phyloP scores from a whole-genome alignment of 2,113 vertebrate species.

The Coturnix japonica region DNA sequence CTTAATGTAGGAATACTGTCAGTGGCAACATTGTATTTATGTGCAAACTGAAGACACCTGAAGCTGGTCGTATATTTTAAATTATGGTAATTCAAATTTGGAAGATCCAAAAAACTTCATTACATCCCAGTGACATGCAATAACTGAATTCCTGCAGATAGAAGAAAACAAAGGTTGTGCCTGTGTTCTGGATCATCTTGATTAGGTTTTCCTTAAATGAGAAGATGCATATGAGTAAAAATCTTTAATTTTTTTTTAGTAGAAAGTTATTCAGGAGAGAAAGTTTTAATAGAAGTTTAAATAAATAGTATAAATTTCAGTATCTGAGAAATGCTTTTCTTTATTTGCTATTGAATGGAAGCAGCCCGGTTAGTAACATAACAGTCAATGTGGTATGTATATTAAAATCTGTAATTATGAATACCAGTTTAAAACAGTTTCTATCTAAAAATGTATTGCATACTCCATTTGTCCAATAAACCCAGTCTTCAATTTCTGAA shows the following conservation, averaged over 20 bases:
- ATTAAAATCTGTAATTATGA: background rate
- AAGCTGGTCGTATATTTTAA: background rate
- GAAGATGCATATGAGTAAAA: background rate
- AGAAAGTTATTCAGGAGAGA: background rate
- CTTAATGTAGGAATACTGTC: background rate
- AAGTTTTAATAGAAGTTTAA: background rate
- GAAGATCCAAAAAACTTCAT: background rate
- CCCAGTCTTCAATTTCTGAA: background rate
- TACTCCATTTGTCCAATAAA: background rate
- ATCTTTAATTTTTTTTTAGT: conserved; percentile 13
- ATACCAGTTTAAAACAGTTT: background rate
- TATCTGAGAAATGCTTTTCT: background rate
- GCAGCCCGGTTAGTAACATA: background rate
- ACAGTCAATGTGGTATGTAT: background rate
- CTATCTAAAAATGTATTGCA: background rate
- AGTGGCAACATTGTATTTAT: background rate
- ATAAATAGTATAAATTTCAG: background rate
- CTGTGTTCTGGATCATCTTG: background rate
- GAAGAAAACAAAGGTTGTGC: background rate
- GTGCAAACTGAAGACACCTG: background rate
- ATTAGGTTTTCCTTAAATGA: background rate
- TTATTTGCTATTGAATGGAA: background rate
- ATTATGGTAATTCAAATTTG: background rate
- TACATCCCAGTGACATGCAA: background rate
- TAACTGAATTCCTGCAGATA: background rate